Evolutionary conservation across 1,140 invertebrate species (phyloP).

Genomic region (Agrilus planipennis): DNA sequence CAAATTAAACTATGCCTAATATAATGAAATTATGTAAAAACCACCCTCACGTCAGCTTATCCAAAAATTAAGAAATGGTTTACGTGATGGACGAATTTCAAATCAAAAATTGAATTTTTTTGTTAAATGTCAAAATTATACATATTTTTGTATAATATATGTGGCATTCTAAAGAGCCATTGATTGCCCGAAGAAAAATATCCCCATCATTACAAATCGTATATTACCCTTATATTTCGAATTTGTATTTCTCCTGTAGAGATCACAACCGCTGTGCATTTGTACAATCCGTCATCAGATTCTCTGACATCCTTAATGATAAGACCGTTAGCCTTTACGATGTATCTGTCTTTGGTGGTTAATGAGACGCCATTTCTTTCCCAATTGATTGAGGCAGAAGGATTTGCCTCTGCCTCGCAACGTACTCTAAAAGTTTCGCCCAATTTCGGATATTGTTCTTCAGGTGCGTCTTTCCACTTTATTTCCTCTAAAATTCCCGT

Average conservation of each 20-base stretch:
- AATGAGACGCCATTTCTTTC: constrained; percentile 51
- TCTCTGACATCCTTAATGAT: constrained; percentile 65
- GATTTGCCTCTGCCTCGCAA: constrained; percentile 75
- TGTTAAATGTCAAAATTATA: too few species aligned
- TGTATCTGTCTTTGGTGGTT: constrained; percentile 52
- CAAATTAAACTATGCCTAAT: too few species aligned
- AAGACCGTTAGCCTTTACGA: constrained; percentile 63
- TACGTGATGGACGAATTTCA: too few species aligned
- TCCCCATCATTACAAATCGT: too few species aligned
- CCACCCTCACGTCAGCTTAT: too few species aligned
- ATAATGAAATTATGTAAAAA: too few species aligned
- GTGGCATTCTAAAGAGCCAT: too few species aligned
- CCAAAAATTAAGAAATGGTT: too few species aligned
- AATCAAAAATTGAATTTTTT: too few species aligned
- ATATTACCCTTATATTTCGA: constrained; percentile 60
- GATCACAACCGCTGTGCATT: constrained; percentile 68
- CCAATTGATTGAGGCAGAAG: constrained; percentile 75
- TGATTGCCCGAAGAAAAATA: too few species aligned
- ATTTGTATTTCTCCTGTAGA: constrained; percentile 65
- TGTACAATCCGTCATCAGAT: constrained; percentile 74
- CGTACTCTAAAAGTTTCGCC: constrained; percentile 62
- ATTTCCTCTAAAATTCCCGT: constrained; percentile 72
- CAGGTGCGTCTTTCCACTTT: constrained; percentile 73
- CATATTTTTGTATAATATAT: too few species aligned
- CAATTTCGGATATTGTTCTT: constrained; percentile 69